A percentile compares a stretch with the other conserved stretches of the same genome.
These are phyloP conservation scores for Pollachius pollachius DNA, from an alignment of 2,113 vertebrate genomes.

Conservation along the genomic window DNA sequence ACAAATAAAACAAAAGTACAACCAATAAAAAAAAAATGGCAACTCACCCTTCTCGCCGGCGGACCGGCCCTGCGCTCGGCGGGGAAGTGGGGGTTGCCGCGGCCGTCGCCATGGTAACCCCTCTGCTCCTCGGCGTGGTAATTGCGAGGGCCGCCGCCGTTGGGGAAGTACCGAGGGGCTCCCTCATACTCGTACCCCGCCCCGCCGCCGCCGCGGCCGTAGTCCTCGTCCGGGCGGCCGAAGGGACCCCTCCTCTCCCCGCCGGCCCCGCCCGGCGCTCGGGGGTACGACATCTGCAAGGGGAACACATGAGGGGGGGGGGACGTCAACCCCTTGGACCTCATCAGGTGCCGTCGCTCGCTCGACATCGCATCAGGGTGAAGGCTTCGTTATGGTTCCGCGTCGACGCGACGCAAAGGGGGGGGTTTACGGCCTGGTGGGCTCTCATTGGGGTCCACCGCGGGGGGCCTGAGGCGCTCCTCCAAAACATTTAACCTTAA, in stretches of 20 bases:
- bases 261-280: conserved; percentile 36
- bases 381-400: too few species aligned
- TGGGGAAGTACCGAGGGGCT: conserved; percentile 69
- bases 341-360: too few species aligned
- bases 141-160: conserved; percentile 64
- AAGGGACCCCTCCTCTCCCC: conserved; percentile 66
- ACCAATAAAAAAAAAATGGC: background rate
- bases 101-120: conserved; percentile 61
- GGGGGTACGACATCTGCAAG: conserved; percentile 57
- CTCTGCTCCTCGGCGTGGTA: conserved; percentile 72
- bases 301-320: background rate
- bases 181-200: conserved; percentile 69
- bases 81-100: conserved; percentile 60
- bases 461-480: too few species aligned
- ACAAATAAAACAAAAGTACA: background rate
- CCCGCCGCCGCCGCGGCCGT: conserved; percentile 31
- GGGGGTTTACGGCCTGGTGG: too few species aligned
- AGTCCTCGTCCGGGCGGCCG: conserved; percentile 69
- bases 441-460: too few species aligned
- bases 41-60: conserved; percentile 64
- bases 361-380: too few species aligned
- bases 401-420: too few species aligned
- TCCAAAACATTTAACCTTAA: too few species aligned
- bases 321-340: too few species aligned
- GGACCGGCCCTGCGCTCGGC: conserved; percentile 62